phyloP scores from a whole-genome alignment of 2,113 vertebrate genomes.

The Poeciliopsis turrubarensis region DNA sequence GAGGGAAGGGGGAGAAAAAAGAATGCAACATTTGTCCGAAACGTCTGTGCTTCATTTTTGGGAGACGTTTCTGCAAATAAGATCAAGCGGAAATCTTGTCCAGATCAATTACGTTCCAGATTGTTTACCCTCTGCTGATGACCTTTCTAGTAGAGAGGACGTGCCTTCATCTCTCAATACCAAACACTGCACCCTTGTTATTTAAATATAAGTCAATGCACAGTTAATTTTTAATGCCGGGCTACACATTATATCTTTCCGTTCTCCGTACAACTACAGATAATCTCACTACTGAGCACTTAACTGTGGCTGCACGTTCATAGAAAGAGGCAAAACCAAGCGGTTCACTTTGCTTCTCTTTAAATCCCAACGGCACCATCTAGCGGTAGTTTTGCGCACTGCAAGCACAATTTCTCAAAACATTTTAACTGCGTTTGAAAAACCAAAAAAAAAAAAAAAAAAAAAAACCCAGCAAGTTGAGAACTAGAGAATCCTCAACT shows the following conservation, averaged over 20 bases:
- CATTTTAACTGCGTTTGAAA: neutral
- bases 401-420: neutral
- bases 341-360: neutral
- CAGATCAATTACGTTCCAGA: neutral
- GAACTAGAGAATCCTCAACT: too few species aligned
- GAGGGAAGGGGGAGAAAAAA: too few species aligned
- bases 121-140: neutral
- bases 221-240: constrained; percentile 16
- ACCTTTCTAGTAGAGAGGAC: neutral
- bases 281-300: neutral
- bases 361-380: constrained; percentile 38
- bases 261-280: too few species aligned
- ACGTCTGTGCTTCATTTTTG: neutral
- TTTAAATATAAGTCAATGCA: constrained; percentile 6
- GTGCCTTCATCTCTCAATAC: neutral
- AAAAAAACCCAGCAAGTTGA: too few species aligned
- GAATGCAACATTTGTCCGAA: neutral
- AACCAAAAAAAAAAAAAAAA: too few species aligned
- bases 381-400: constrained; percentile 32
- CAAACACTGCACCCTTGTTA: neutral
- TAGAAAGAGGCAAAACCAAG: neutral
- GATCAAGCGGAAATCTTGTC: neutral
- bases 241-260: constrained; percentile 3
- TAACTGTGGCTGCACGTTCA: neutral
- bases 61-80: neutral